Evolutionary conservation across 2,888 invertebrate species (phyloP).

Genomic region (Pandemis corylana): DNA sequence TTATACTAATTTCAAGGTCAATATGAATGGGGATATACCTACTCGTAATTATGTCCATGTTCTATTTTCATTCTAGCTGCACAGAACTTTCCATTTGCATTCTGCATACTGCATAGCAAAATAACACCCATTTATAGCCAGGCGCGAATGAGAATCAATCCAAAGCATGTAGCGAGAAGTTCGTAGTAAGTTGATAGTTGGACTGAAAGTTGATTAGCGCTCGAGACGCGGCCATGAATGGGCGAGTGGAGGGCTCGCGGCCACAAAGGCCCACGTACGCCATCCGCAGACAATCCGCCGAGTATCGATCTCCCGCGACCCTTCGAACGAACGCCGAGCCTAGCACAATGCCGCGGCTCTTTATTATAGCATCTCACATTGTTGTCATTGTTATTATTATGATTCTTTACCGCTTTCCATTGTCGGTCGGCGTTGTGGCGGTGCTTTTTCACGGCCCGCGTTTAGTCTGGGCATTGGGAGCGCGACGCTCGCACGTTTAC

Average conservation of each 20-base stretch:
- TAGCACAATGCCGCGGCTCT: slow-evolving; percentile 83
- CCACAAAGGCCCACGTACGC: slow-evolving; percentile 79
- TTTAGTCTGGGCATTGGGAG: slow-evolving; percentile 84
- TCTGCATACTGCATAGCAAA: neutral
- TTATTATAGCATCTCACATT: slow-evolving; percentile 86
- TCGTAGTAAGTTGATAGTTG: slow-evolving; percentile 43
- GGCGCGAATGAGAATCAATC: neutral
- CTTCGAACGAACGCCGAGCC: slow-evolving; percentile 82
- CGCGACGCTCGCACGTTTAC: slow-evolving; percentile 83
- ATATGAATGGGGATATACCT: too few species aligned
- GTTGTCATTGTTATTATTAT: slow-evolving; percentile 86
- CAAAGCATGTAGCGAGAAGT: slow-evolving; percentile 13
- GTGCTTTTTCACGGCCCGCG: slow-evolving; percentile 84
- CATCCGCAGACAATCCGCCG: slow-evolving; percentile 80
- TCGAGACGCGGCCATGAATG: slow-evolving; percentile 65
- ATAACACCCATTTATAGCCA: neutral
- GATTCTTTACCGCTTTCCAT: slow-evolving; percentile 86
- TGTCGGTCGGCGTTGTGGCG: slow-evolving; percentile 84
- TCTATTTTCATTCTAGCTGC: too few species aligned
- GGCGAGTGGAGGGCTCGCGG: slow-evolving; percentile 58
- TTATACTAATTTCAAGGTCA: neutral
- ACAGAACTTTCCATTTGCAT: neutral
- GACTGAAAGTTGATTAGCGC: slow-evolving; percentile 70
- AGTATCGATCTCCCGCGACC: slow-evolving; percentile 83
- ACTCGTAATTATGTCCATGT: too few species aligned